Evolutionary conservation across 2,113 vertebrate genomes (phyloP).

Genomic region (Thomomys bottae): DNA sequence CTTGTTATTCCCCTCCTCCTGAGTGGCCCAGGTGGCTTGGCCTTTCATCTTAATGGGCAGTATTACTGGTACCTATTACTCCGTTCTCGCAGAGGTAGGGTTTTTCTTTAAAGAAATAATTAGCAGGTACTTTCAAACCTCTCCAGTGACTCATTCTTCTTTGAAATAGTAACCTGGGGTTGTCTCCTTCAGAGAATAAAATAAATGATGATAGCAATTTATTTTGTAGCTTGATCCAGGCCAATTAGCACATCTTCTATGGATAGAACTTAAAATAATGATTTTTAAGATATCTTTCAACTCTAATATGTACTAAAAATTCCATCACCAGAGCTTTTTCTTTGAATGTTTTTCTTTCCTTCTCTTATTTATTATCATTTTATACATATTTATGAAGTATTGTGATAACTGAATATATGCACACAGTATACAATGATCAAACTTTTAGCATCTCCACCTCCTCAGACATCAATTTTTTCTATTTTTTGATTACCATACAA

Average conservation of each 20-base stretch:
- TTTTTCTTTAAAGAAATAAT: constrained; percentile 82
- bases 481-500: neutral
- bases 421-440: neutral
- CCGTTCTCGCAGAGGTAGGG: constrained; percentile 68
- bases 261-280: constrained; percentile 58
- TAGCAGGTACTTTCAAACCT: constrained; percentile 72
- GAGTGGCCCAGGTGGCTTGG: constrained; percentile 40
- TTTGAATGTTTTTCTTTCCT: neutral
- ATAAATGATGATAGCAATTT: constrained; percentile 78
- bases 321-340: neutral
- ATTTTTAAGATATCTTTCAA: constrained; percentile 24
- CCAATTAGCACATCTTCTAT: constrained; percentile 67
- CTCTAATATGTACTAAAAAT: constrained; percentile 35
- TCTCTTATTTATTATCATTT: constrained; percentile 17
- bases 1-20: constrained; percentile 55
- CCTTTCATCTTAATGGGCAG: constrained; percentile 71
- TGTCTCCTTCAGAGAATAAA: constrained; percentile 78
- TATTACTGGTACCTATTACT: constrained; percentile 27
- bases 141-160: constrained; percentile 76
- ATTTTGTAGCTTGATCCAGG: constrained; percentile 67
- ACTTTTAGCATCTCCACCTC: neutral
- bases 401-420: neutral
- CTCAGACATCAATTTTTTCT: neutral
- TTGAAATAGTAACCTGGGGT: constrained; percentile 79
- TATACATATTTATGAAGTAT: neutral